Evolutionary conservation across 2,888 invertebrate genomes (phyloP), one percentile per base, ranked within the genome.

Genomic region (Oligia latruncula): DNA sequence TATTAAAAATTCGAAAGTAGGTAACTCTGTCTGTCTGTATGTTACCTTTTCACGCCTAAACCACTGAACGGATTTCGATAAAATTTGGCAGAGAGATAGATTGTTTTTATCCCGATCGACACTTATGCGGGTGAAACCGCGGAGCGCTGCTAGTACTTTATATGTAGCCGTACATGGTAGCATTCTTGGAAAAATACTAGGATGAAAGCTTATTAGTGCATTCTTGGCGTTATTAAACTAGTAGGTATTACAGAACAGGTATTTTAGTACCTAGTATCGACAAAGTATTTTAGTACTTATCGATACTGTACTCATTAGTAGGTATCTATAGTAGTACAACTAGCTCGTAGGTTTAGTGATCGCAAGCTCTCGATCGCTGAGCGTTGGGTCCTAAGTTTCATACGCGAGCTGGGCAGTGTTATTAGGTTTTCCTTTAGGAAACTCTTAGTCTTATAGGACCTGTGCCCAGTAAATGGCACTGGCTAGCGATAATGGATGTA

Each of bases 111-210:
- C 40, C 40, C 40, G 5, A 40, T 40, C 40, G 40, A 40, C 40
- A 40, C 40, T 6, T 35, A 35, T 40, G 5, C 40, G 40, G 40
- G 40, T 40, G 40, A 40, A 40, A 4, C 40, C 40, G 4, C 40
- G 40, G 40, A 5, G 40, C 4, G 4, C 4, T 40, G 40, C 40
- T 40, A 40, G 40, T 77, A 60, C 68, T 64, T 29, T 17, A 64
- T 66, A 68, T 55, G 55, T 9, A 65, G 15, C 11, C 2, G 5
- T 2, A 67, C 23, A 15, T 55, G 20, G 4, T 43, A 71, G 65
- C 35, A 73, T 65, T 70, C 66, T 66, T n/a, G 70, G 84, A 71
- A 84, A 76, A 81, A 62, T 73, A 73, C 84, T 65, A 17, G 58
- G 15, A 64, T 64, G 29, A 60, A 40, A 40, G 46, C 23, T 35